Conservation (phyloP, 2,888 invertebrate species). For the Actias luna region DNA sequence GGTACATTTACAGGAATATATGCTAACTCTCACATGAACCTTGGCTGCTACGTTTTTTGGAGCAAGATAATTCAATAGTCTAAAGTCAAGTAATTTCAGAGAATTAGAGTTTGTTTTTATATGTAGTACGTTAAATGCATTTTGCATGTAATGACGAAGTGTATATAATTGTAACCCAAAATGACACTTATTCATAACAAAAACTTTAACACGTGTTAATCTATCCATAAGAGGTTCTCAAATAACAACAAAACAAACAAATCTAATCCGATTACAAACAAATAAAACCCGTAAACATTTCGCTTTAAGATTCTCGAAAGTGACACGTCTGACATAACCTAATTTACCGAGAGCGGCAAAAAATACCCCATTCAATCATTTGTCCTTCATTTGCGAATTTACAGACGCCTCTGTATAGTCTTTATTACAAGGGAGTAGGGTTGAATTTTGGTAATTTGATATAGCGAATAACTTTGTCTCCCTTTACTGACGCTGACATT, state of each 20-base stretch:
- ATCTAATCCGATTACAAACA: conserved; percentile 47
- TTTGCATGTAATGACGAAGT: too few relatives aligned
- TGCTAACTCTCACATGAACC: too few relatives aligned
- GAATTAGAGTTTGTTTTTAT: too few relatives aligned
- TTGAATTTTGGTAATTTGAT: conserved; percentile 21
- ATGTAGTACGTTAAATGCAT: too few relatives aligned
- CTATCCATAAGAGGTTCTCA: neutral
- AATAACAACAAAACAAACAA: conserved; percentile 6
- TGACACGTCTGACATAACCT: conserved; percentile 71
- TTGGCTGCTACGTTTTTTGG: too few relatives aligned
- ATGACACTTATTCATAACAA: neutral
- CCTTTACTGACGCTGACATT: conserved; percentile 60
- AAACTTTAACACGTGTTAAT: neutral
- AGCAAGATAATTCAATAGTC: too few relatives aligned
- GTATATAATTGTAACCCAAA: too few relatives aligned
- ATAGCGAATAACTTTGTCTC: neutral
- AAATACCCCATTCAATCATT: conserved; percentile 40
- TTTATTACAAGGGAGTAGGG: conserved; percentile 26
- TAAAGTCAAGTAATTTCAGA: too few relatives aligned
- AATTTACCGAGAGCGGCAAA: conserved; percentile 58
- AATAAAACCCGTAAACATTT: conserved; percentile 57
- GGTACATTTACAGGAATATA: too few relatives aligned
- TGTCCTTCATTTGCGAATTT: conserved; percentile 24
- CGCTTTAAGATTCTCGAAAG: conserved; percentile 39
- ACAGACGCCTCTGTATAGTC: neutral